Conservation (phyloP, 2,113 vertebrate species). For the Cyanocitta stelleri region DNA sequence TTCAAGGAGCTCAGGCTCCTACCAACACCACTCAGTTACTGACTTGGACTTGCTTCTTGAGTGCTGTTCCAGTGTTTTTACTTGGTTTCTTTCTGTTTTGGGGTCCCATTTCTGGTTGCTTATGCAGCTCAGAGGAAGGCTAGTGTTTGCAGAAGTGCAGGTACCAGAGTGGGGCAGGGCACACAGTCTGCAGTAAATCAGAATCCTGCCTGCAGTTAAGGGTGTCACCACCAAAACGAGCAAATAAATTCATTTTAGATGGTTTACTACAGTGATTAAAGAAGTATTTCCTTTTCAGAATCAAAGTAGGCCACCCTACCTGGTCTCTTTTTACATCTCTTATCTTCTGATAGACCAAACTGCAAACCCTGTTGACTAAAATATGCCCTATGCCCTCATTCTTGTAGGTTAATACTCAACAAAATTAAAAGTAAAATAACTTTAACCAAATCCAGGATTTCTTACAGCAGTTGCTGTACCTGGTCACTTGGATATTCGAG, state of each 20-base stretch:
- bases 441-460: neutral
- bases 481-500: neutral
- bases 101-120: neutral
- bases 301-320: neutral
- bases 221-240: neutral
- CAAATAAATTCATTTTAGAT: neutral
- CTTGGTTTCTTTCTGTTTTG: neutral
- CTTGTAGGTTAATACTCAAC: neutral
- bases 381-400: neutral
- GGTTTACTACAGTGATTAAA: neutral
- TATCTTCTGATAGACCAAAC: neutral
- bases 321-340: neutral
- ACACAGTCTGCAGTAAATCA: neutral
- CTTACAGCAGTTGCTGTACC: neutral
- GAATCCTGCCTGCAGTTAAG: neutral
- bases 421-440: neutral
- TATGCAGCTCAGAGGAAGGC: neutral
- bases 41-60: neutral
- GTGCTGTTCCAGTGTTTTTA: neutral
- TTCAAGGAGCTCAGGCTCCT: neutral
- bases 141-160: neutral
- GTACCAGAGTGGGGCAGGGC: neutral
- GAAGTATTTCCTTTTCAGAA: neutral
- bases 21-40: neutral
- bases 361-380: neutral